Conservation (phyloP, 2,888 invertebrate genomes). For the Clostera curtula region DNA sequence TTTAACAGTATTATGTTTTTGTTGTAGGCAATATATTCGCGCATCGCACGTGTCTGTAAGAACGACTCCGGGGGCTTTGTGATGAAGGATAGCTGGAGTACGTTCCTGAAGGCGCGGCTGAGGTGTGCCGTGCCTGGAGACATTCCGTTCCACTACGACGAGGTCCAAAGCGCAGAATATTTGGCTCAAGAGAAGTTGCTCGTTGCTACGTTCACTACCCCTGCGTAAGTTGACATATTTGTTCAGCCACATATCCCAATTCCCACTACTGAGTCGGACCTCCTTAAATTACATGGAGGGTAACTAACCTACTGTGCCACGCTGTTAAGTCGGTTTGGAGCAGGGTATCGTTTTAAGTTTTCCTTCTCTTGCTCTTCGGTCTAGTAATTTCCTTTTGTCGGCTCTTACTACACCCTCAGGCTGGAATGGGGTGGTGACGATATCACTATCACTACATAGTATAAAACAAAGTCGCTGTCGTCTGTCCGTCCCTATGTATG, state of each 20-base stretch:
- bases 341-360: no score
- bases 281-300: no score
- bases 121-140: conserved; percentile 90
- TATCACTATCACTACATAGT: no score
- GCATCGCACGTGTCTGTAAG: conserved; percentile 94
- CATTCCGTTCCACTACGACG: conserved; percentile 91
- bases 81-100: conserved; percentile 92
- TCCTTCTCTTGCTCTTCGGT: no score
- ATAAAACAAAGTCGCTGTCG: no score
- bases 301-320: no score
- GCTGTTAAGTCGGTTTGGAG: no score
- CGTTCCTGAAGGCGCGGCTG: conserved; percentile 89
- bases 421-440: no score
- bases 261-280: no score
- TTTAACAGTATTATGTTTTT: neutral
- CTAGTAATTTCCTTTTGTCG: no score
- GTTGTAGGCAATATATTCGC: conserved; percentile 86
- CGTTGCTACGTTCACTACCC: conserved; percentile 90
- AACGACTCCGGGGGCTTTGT: conserved; percentile 89
- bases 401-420: no score
- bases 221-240: conserved; percentile 68
- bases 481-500: no score
- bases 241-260: conserved; percentile 5
- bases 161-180: conserved; percentile 90
- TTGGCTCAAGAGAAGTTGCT: conserved; percentile 84